Evolutionary conservation across 2,113 vertebrate species (phyloP).

Genomic region (Crotophaga sulcirostris): DNA sequence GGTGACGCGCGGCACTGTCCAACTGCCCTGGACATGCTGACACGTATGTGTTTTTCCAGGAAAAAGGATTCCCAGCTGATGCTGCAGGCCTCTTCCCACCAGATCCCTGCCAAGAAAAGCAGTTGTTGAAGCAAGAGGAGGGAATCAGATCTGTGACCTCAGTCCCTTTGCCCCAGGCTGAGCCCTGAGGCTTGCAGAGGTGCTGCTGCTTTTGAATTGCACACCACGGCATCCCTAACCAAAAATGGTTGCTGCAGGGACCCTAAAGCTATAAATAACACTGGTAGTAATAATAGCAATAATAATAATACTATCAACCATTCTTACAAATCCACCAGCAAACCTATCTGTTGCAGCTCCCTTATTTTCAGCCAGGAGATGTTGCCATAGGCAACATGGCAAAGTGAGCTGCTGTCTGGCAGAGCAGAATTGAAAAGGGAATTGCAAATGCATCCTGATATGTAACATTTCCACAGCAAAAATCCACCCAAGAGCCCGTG

Average conservation of each 20-base stretch:
- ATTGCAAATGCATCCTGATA: neutral
- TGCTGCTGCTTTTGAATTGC: neutral
- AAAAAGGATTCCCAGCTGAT: neutral
- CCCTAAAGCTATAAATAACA: neutral
- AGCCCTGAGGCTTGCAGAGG: neutral
- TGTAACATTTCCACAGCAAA: neutral
- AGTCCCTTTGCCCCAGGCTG: neutral
- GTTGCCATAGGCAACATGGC: neutral
- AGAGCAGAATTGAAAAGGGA: neutral
- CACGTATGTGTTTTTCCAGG: neutral
- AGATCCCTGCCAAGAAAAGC: conserved; percentile 12
- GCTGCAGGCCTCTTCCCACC: neutral
- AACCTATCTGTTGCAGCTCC: neutral
- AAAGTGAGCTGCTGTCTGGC: neutral
- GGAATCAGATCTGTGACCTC: neutral
- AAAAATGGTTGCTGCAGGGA: neutral
- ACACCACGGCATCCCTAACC: neutral
- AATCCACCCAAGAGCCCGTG: neutral
- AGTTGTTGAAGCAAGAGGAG: neutral
- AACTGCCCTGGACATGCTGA: neutral
- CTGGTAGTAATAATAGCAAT: neutral
- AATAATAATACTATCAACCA: neutral
- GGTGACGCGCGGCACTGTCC: neutral
- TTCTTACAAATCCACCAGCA: neutral
- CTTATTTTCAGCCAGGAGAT: neutral